Percentiles rank a stretch among this genome's conserved stretches.
phyloP scores from a whole-genome alignment of 1,140 invertebrate genomes.

The Ridgeia piscesae region DNA sequence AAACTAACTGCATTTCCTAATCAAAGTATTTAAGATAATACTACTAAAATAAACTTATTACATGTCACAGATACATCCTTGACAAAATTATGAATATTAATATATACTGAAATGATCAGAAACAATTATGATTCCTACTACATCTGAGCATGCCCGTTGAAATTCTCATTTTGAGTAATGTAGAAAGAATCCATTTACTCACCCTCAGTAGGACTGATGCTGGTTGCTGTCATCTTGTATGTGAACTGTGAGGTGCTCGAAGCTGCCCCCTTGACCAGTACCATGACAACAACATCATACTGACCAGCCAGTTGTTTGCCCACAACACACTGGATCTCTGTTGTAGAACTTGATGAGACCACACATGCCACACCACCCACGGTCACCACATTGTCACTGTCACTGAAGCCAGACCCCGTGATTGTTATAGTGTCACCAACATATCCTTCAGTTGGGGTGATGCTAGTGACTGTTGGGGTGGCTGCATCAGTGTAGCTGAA shows the following conservation, averaged over 20 bases:
- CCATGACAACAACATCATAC: constrained; percentile 6
- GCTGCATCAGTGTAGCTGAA: constrained; percentile 30
- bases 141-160: background rate
- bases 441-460: constrained; percentile 26
- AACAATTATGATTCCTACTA: background rate
- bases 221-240: constrained; percentile 11
- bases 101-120: too few relatives aligned
- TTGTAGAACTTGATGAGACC: constrained; percentile 27
- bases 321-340: constrained; percentile 20
- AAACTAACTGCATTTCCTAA: too few relatives aligned
- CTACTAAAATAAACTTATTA: background rate
- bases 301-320: background rate
- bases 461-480: constrained; percentile 30
- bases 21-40: too few relatives aligned
- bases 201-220: constrained; percentile 17
- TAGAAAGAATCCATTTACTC: constrained; percentile 9
- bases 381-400: constrained; percentile 33
- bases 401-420: constrained; percentile 37
- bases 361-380: constrained; percentile 36
- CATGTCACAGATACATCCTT: background rate
- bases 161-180: background rate
- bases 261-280: constrained; percentile 22
- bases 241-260: constrained; percentile 16
- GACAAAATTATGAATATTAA: background rate
- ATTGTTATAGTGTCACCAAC: constrained; percentile 29